phyloP scores from a whole-genome alignment of 1,140 invertebrate species.

The Hyles vespertilio region DNA sequence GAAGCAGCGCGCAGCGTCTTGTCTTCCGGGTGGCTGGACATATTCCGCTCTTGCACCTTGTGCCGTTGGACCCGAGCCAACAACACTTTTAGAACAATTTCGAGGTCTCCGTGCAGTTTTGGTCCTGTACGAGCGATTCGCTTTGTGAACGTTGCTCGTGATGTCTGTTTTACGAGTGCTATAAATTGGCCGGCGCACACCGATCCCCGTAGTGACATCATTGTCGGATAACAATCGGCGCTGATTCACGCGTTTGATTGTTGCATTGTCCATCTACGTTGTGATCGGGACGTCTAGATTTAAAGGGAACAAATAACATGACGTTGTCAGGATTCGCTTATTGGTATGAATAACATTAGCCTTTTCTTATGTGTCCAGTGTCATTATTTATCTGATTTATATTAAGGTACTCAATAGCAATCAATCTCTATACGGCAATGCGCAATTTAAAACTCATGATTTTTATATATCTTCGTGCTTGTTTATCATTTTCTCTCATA shows the following conservation, averaged over 20 bases:
- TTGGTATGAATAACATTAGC: too few relatives aligned
- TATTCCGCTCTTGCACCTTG: slow-evolving; percentile 23
- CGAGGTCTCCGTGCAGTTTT: slow-evolving; percentile 32
- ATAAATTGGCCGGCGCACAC: not conserved
- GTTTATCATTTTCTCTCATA: too few relatives aligned
- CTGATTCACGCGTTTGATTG: slow-evolving; percentile 4
- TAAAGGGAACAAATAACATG: not conserved
- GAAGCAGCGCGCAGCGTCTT: slow-evolving; percentile 5
- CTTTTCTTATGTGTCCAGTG: too few relatives aligned
- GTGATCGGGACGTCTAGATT: not conserved
- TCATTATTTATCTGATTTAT: too few relatives aligned
- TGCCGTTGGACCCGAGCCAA: slow-evolving; percentile 33
- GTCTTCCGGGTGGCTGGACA: slow-evolving; percentile 14
- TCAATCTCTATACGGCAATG: too few relatives aligned
- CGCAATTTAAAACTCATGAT: too few relatives aligned
- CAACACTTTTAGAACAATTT: slow-evolving; percentile 34
- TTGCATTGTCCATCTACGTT: not conserved
- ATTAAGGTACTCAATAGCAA: too few relatives aligned
- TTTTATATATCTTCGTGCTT: too few relatives aligned
- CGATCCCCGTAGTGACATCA: slow-evolving; percentile 1
- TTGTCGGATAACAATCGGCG: slow-evolving; percentile 9
- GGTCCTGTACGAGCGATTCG: slow-evolving; percentile 14
- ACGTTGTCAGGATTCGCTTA: too few relatives aligned
- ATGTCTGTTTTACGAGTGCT: slow-evolving; percentile 1
- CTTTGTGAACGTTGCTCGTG: slow-evolving; percentile 5